Percentiles rank a stretch among this genome's conserved stretches.
These are phyloP conservation scores for Amblyjoppa proteus DNA, from an alignment of 2,888 invertebrate genomes.

Conservation along the genomic window DNA sequence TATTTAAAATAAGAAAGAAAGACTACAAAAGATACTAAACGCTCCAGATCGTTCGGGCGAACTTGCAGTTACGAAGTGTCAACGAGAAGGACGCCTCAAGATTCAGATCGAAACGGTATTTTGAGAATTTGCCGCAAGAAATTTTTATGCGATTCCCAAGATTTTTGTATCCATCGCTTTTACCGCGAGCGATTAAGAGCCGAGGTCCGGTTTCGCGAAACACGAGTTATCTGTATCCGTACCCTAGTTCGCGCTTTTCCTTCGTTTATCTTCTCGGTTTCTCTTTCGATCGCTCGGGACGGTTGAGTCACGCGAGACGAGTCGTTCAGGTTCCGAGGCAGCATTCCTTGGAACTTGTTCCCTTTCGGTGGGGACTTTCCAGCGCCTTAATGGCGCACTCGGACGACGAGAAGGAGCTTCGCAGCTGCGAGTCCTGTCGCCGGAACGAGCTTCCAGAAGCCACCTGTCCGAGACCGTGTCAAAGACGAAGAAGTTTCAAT, in stretches of 20 bases:
- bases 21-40: not conserved
- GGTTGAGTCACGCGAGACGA: conserved; percentile 28
- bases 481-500: conserved; percentile 16
- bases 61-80: not conserved
- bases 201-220: not conserved
- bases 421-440: conserved; percentile 11
- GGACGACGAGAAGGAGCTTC: conserved; percentile 1
- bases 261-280: conserved; percentile 9
- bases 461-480: conserved; percentile 4
- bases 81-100: not conserved
- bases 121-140: not conserved
- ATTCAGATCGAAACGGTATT: not conserved
- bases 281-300: conserved; percentile 14
- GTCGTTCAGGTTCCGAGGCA: conserved; percentile 13
- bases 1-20: not conserved
- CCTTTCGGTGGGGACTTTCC: conserved; percentile 12
- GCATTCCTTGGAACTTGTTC: conserved; percentile 29
- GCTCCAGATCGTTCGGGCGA: too few relatives aligned
- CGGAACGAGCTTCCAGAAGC: conserved; percentile 1
- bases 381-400: conserved; percentile 2
- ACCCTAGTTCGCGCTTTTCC: conserved; percentile 21
- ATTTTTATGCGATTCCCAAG: not conserved
- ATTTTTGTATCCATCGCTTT: not conserved
- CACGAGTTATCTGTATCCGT: not conserved
- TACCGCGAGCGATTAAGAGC: not conserved